These are phyloP conservation scores for Artibeus lituratus DNA, from an alignment of 2,797 vertebrate species.

Conservation along the genomic window DNA sequence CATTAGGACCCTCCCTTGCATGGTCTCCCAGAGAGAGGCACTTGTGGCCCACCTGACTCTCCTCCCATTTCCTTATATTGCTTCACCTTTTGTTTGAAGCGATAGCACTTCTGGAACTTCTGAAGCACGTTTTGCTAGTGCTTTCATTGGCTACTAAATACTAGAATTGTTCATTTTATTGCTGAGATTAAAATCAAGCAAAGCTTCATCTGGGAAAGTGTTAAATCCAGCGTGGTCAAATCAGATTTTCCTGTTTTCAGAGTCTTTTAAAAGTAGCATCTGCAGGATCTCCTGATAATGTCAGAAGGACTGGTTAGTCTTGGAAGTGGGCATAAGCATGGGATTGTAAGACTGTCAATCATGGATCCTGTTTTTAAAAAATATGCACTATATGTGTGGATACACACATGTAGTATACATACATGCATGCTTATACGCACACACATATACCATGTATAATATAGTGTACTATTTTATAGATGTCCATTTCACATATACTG, in stretches of 20 bases:
- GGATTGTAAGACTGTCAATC: not conserved
- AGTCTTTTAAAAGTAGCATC: not conserved
- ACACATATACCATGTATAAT: too few relatives aligned
- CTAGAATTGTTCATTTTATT: not conserved
- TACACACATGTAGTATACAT: not conserved
- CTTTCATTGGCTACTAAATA: not conserved
- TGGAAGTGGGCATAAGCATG: not conserved
- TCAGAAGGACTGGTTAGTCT: not conserved
- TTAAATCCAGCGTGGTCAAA: not conserved
- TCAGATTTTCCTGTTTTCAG: not conserved
- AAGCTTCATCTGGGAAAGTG: not conserved
- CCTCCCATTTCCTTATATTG: not conserved
- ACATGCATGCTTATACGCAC: fast-evolving
- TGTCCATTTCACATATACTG: not conserved
- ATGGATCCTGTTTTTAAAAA: not conserved
- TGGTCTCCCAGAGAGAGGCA: not conserved
- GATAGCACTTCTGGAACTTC: not conserved
- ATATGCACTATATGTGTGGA: too few relatives aligned
- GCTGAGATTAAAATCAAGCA: not conserved
- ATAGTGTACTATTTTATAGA: too few relatives aligned
- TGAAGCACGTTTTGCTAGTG: not conserved
- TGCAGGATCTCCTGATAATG: not conserved
- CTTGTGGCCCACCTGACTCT: not conserved
- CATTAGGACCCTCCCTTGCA: not conserved
- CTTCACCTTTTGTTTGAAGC: not conserved